Evolutionary conservation across 2,888 invertebrate species (phyloP), one percentile per base, ranked within the genome.

Genomic region (Malacosoma neustria): DNA sequence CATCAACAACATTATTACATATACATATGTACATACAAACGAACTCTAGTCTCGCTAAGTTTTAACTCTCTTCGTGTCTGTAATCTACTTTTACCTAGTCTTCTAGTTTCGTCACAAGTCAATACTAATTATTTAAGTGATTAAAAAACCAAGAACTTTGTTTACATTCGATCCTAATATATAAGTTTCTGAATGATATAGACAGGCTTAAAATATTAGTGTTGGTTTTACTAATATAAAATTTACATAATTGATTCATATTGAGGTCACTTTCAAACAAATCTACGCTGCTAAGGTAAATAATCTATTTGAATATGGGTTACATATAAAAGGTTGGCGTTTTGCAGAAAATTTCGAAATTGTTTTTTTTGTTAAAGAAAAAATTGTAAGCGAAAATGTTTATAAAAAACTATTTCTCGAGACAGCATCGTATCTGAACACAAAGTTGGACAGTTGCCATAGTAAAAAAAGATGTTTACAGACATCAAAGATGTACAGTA

Each of bases 171-270:
- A n/a, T n/a, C n/a, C n/a, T n/a, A n/a, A n/a, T n/a, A n/a, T n/a
- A n/a, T n/a, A n/a, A n/a, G n/a, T n/a, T n/a, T n/a, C n/a, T n/a
- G n/a, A n/a, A n/a, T n/a, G n/a, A n/a, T n/a, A n/a, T n/a, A n/a
- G n/a, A n/a, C n/a, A n/a, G n/a, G n/a, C n/a, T 22, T 7, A 22
- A 22, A 22, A 22, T 22, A 38, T 42, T 43, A 34, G 38, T 13
- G 32, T 30, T 34, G 34, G 36, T 14, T 38, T 34, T 34, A 38
- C 9, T 38, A 29, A 29, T 30, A 35, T 35, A 35, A 30, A 35
- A 3, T 30, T 35, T 11, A 29, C 11, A 31, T 13, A 38, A n/a
- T 30, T 29, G 11, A 32, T 22, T 9, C 9, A 22, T 9, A 22
- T 22, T 22, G 9, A 22, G 9, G 22, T 22, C 9, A 22, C 9